These are phyloP conservation scores for Dicaeum eximium DNA, from an alignment of 2,113 vertebrate species.

Conservation along the genomic window DNA sequence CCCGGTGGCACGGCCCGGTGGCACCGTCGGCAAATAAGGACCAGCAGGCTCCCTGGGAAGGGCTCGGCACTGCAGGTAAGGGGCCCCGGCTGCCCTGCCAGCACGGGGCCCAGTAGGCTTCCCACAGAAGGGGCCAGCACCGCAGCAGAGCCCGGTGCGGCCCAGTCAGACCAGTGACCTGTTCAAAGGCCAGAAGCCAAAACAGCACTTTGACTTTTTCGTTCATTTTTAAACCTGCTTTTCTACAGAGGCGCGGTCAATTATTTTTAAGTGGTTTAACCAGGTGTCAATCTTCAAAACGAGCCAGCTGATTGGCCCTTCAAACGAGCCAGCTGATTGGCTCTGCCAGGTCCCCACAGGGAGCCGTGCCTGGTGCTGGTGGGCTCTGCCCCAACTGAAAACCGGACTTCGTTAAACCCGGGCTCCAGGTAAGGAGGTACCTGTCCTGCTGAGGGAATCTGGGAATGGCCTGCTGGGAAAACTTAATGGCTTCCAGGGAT, in stretches of 20 bases:
- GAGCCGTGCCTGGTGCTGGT: accelerated
- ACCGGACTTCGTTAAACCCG: accelerated
- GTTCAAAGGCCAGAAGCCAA: not conserved
- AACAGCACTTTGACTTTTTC: too few relatives aligned
- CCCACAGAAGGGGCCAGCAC: too few relatives aligned
- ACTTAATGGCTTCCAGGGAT: not conserved
- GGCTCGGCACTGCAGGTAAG: too few relatives aligned
- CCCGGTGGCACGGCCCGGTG: accelerated
- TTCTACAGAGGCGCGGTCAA: accelerated
- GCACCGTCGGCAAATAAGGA: not conserved
- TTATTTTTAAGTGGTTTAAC: not conserved
- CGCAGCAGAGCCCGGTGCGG: accelerated
- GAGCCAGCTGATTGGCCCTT: not conserved
- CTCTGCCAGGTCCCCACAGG: not conserved
- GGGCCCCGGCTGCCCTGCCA: not conserved
- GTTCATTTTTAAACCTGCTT: accelerated
- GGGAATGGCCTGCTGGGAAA: not conserved
- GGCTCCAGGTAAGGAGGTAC: not conserved
- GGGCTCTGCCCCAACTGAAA: not conserved
- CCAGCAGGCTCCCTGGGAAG: accelerated
- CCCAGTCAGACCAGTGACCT: accelerated
- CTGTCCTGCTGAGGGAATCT: not conserved
- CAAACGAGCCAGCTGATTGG: not conserved
- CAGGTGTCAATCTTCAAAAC: not conserved
- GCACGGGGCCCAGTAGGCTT: accelerated